Evolutionary conservation across 2,797 vertebrate species (phyloP).

Genomic region (Fratercula arctica): DNA sequence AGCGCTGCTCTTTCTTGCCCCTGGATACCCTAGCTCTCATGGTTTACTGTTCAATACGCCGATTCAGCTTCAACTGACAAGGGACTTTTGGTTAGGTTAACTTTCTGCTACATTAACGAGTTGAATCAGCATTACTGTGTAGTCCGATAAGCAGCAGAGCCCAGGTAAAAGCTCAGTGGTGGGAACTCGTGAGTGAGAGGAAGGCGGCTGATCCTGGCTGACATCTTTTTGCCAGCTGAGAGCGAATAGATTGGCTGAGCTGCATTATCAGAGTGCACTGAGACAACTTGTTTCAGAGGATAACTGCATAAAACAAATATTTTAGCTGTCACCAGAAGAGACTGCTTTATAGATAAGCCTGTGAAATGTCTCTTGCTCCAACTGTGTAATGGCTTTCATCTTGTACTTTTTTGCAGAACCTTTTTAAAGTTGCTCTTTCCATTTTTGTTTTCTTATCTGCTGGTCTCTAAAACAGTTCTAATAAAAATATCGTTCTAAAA

Average conservation of each 20-base stretch:
- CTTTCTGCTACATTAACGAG: neutral
- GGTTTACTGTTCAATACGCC: neutral
- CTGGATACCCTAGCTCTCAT: neutral
- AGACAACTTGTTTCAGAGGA: neutral
- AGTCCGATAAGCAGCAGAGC: neutral
- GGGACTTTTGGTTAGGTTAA: neutral
- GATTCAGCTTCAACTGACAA: neutral
- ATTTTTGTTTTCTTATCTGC: neutral
- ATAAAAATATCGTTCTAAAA: neutral
- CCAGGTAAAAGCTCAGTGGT: neutral
- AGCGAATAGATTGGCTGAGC: neutral
- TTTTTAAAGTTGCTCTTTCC: neutral
- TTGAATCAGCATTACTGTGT: neutral
- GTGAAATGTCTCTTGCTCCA: neutral
- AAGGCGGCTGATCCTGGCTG: neutral
- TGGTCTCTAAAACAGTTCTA: neutral
- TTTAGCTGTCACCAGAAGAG: neutral
- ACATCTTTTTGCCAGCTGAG: neutral
- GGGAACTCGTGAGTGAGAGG: accelerated
- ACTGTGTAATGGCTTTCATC: neutral
- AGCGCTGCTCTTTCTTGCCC: neutral
- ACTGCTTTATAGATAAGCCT: neutral
- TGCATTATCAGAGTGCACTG: neutral
- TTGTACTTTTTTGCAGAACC: neutral
- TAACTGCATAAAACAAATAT: neutral